A percentile compares a stretch with the other conserved stretches of the same genome.
Evolutionary conservation across 2,888 invertebrate species (phyloP).

Genomic region (Cataglyphis cursor): DNA sequence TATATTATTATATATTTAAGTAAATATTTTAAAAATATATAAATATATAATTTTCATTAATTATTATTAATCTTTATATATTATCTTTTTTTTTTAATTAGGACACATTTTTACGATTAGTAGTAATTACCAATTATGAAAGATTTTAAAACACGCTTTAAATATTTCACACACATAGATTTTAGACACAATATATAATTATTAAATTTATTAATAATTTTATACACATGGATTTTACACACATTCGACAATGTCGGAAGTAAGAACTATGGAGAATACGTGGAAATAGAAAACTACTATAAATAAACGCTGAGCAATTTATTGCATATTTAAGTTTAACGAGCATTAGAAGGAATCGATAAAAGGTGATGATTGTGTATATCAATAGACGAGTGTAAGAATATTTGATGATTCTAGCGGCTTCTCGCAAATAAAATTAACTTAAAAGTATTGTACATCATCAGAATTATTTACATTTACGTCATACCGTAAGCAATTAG

Average conservation of each 20-base stretch:
- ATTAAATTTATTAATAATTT: not conserved
- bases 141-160: conserved; percentile 6
- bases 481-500: conserved; percentile 14
- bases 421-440: conserved; percentile 24
- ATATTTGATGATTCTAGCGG: conserved; percentile 30
- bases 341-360: conserved; percentile 19
- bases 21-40: not conserved
- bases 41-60: not conserved
- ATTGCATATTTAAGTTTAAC: conserved; percentile 40
- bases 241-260: not conserved
- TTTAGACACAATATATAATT: not conserved
- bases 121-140: not conserved
- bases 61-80: not conserved
- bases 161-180: not conserved
- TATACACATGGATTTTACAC: not conserved
- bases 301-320: conserved; percentile 21
- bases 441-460: not conserved
- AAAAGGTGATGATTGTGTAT: conserved; percentile 31
- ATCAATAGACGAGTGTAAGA: conserved; percentile 9
- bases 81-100: not conserved
- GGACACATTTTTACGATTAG: not conserved
- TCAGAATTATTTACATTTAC: conserved; percentile 34
- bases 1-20: conserved; percentile 6
- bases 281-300: conserved; percentile 18
- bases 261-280: not conserved